Percentiles rank a stretch among this genome's conserved stretches.
Conservation (phyloP, 1,140 invertebrate species). For the Hylaeus anthracinus region DNA sequence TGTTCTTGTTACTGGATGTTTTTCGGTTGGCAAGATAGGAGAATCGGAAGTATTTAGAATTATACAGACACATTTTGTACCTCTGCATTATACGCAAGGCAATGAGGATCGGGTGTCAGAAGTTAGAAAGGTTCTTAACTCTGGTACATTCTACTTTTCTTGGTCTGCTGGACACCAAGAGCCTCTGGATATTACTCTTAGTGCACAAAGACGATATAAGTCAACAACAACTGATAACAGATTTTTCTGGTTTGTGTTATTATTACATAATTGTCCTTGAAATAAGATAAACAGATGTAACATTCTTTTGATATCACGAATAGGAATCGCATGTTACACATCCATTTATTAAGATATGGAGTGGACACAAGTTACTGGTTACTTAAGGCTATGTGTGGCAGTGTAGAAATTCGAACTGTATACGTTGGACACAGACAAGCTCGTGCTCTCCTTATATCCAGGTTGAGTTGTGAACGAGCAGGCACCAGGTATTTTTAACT, state of each 20-base stretch:
- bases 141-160: slow-evolving; percentile 98
- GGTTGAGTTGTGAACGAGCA: slow-evolving; percentile 97
- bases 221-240: slow-evolving; percentile 93
- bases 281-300: not conserved
- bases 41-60: slow-evolving; percentile 97
- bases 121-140: slow-evolving; percentile 93
- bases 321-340: slow-evolving; percentile 96
- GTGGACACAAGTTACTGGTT: slow-evolving; percentile 94
- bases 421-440: slow-evolving; percentile 97
- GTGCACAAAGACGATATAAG: slow-evolving; percentile 92
- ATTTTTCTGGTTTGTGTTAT: slow-evolving; percentile 91
- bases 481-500: slow-evolving; percentile 87
- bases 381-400: slow-evolving; percentile 96
- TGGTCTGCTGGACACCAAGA: slow-evolving; percentile 83
- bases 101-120: slow-evolving; percentile 91
- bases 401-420: slow-evolving; percentile 96
- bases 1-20: slow-evolving; percentile 96
- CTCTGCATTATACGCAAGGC: slow-evolving; percentile 89
- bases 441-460: slow-evolving; percentile 95
- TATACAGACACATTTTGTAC: slow-evolving; percentile 94
- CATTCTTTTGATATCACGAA: slow-evolving; percentile 31
- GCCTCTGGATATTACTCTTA: slow-evolving; percentile 93
- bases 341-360: slow-evolving; percentile 94
- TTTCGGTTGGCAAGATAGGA: slow-evolving; percentile 96
- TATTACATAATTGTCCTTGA: not conserved